Evolutionary conservation across 2,888 invertebrate species (phyloP).

Genomic region (Atrina japonica): DNA sequence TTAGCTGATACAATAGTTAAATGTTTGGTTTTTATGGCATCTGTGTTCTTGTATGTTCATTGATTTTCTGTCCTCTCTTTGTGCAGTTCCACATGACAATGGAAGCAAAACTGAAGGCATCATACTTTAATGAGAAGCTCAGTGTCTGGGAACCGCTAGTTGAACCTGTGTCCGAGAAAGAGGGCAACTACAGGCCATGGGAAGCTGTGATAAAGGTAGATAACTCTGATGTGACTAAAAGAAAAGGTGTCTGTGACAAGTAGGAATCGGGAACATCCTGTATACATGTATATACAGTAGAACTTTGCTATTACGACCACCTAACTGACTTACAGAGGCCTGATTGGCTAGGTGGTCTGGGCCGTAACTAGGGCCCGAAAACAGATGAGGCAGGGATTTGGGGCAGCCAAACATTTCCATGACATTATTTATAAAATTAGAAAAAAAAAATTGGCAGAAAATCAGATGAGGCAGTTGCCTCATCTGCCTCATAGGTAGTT

Average conservation of each 20-base stretch:
- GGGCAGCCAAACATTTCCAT: too few relatives aligned
- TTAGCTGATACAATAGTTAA: neutral
- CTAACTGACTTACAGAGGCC: neutral
- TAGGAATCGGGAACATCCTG: neutral
- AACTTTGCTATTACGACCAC: too few relatives aligned
- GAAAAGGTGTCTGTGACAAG: too few relatives aligned
- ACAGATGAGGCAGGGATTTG: too few relatives aligned
- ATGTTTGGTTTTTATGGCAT: too few relatives aligned
- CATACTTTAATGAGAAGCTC: constrained; percentile 77
- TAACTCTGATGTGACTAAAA: neutral
- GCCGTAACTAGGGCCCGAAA: constrained; percentile 3
- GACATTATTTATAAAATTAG: too few relatives aligned
- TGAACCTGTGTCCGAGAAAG: constrained; percentile 84
- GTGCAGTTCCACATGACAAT: constrained; percentile 81
- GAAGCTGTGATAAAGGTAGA: constrained; percentile 85
- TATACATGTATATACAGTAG: too few relatives aligned
- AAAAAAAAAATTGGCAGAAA: too few relatives aligned
- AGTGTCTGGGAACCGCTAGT: constrained; percentile 79
- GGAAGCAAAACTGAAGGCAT: constrained; percentile 80
- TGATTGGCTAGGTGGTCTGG: neutral
- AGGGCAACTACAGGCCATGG: constrained; percentile 87
- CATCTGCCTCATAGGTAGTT: too few relatives aligned
- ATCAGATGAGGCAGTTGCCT: too few relatives aligned
- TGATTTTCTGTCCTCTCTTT: too few relatives aligned
- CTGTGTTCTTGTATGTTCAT: too few relatives aligned